A percentile compares a stretch with the other conserved stretches of the same genome.
phyloP scores from a whole-genome alignment of 2,113 vertebrate species.

The Myocastor coypus region DNA sequence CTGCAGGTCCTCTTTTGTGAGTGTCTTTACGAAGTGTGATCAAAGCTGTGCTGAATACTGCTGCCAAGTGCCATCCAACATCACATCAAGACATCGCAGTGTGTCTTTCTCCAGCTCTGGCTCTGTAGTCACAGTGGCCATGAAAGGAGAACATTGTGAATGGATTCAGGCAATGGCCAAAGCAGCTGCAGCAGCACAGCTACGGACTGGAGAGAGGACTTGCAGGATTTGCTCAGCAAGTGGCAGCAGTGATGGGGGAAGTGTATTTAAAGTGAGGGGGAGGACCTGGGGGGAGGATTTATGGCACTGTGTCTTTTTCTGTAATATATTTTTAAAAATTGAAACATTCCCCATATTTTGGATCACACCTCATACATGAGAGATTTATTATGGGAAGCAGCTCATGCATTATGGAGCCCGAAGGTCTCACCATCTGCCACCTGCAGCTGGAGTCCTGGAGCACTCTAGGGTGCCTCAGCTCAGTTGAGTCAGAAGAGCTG shows the following conservation, averaged over 20 bases:
- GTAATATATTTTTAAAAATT: background rate
- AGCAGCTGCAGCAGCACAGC: background rate
- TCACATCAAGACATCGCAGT: background rate
- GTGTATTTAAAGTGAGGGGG: background rate
- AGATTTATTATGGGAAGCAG: background rate
- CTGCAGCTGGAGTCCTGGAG: background rate
- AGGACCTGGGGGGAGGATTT: background rate
- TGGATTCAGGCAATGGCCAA: background rate
- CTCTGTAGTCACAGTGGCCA: background rate
- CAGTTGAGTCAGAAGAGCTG: background rate
- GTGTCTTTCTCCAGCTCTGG: background rate
- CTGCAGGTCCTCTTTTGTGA: background rate
- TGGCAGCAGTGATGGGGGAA: background rate
- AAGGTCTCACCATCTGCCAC: background rate
- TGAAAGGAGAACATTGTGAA: background rate
- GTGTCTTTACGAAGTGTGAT: background rate
- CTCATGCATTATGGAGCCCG: background rate
- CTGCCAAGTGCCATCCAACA: background rate
- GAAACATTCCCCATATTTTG: background rate
- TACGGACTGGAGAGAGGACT: background rate
- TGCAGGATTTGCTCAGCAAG: background rate
- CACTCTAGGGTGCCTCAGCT: background rate
- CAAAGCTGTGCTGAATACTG: background rate
- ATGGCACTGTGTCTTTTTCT: background rate
- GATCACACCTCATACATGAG: background rate